Percentiles rank a stretch among this genome's conserved stretches.
Conservation (phyloP, 1,140 invertebrate genomes). For the Lepidurus couesii region DNA sequence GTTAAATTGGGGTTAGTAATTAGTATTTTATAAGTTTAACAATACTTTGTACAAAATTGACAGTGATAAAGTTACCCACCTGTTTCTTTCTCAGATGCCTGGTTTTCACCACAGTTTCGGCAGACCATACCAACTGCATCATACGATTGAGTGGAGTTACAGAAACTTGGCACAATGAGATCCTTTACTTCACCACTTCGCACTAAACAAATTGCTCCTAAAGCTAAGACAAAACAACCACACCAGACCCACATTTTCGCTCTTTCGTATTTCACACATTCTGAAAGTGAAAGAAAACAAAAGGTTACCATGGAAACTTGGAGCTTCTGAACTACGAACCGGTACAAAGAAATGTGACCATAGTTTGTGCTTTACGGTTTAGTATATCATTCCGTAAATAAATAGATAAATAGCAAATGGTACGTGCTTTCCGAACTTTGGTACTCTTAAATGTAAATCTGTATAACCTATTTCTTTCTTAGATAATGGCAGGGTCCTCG, state of each 20-base stretch:
- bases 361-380: no score
- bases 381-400: background rate
- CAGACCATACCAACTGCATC: background rate
- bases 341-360: background rate
- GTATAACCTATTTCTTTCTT: background rate
- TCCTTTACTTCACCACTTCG: background rate
- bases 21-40: no score
- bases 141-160: background rate
- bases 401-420: background rate
- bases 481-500: background rate
- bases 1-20: no score
- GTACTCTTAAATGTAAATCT: background rate
- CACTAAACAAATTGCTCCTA: background rate
- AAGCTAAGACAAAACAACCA: background rate
- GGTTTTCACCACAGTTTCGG: background rate
- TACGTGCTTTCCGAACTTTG: background rate
- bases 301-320: background rate
- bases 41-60: no score
- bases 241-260: background rate
- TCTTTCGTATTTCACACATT: background rate
- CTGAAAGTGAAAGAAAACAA: background rate
- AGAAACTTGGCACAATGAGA: background rate
- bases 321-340: background rate
- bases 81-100: background rate
- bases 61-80: background rate